A percentile compares a stretch with the other conserved stretches of the same genome.
Conservation (phyloP, 2,113 vertebrate genomes). For the Syrmaticus mikado region DNA sequence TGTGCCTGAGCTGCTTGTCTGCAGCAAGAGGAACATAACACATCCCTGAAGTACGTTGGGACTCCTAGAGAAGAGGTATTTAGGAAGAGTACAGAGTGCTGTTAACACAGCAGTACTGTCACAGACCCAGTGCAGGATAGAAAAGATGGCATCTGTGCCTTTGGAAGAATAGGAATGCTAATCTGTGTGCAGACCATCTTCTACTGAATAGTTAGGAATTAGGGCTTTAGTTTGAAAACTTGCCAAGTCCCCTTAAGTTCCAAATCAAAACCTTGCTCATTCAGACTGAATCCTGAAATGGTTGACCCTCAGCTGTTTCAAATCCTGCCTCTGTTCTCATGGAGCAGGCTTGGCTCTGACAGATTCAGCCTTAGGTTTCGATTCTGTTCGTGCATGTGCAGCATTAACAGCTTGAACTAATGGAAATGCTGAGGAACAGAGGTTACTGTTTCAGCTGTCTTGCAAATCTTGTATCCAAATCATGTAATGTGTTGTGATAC, state of each 20-base stretch:
- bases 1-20: neutral
- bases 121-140: neutral
- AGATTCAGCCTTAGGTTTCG: neutral
- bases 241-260: neutral
- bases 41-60: neutral
- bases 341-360: neutral
- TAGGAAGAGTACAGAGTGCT: neutral
- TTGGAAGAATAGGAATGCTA: neutral
- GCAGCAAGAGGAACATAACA: neutral
- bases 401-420: neutral
- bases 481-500: neutral
- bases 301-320: neutral
- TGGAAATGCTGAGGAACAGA: neutral
- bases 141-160: neutral
- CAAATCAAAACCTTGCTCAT: neutral
- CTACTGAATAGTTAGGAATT: neutral
- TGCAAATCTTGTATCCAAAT: neutral
- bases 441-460: conserved; percentile 6
- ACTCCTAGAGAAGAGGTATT: neutral
- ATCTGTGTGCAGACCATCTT: neutral
- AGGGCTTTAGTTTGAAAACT: neutral
- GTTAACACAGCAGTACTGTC: no score
- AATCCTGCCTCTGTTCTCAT: neutral
- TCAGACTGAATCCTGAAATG: neutral
- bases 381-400: neutral